These are phyloP conservation scores for Brachyalestes nurse DNA, from an alignment of 2,797 vertebrate species.

Conservation along the genomic window DNA sequence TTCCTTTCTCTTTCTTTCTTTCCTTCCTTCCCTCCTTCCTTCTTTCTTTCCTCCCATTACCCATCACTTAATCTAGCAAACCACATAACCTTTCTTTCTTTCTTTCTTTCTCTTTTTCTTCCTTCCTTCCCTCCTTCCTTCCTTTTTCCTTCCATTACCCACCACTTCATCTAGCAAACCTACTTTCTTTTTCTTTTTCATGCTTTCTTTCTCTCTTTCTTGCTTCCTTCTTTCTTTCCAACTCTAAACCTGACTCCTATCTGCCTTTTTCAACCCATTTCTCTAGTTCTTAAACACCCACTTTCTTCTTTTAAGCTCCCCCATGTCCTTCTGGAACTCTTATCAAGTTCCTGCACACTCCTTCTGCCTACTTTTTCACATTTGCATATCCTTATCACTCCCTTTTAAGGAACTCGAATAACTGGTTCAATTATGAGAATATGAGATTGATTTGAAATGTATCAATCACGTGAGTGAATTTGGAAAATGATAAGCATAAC, in stretches of 20 bases:
- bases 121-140: not conserved
- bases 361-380: not conserved
- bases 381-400: conserved; percentile 27
- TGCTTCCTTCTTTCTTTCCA: not conserved
- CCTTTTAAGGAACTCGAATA: conserved; percentile 15
- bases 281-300: conserved; percentile 11
- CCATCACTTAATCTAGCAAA: too few relatives aligned
- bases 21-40: not conserved
- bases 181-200: too few relatives aligned
- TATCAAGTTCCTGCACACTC: conserved; percentile 19
- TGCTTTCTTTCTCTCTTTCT: not conserved
- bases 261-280: not conserved
- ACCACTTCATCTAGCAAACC: too few relatives aligned
- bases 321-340: conserved; percentile 22
- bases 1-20: not conserved
- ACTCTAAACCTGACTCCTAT: not conserved
- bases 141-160: too few relatives aligned
- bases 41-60: not conserved
- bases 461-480: conserved; percentile 22
- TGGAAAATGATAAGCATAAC: conserved; percentile 24
- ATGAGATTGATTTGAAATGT: conserved; percentile 27
- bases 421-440: conserved; percentile 25
- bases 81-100: not conserved
- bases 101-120: not conserved
- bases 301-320: conserved; percentile 25